Evolutionary conservation across 2,797 vertebrate genomes (phyloP), one percentile per base, ranked within the genome.

Genomic region (Chelmon rostratus): DNA sequence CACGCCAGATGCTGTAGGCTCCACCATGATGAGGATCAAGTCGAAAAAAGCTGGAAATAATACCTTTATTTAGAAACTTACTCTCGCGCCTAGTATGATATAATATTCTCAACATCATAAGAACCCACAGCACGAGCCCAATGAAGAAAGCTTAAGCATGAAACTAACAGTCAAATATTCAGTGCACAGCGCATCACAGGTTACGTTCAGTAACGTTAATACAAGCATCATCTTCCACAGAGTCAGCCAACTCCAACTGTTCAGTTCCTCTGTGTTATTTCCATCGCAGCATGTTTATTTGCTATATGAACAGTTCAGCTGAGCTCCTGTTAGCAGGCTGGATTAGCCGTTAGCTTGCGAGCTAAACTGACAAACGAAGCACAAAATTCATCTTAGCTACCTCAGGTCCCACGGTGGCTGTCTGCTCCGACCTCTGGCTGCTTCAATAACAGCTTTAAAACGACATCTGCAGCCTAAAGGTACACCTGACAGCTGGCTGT

Each of bases 1-100:
- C 68, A 98, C 96, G 3, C 94, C 95, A 0, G 98, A 98, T 28
- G 97, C 97, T 0, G 96, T 96, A 64, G 96, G 94, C 86, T 99
- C 97, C 96, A 95, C 97, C 86, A 81, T 72, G n/a, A 67, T 78
- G 80, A 52, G 12, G 65, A 63, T 54, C 37, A 9, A 35, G 21
- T 13, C 8, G 38, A 1, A 19, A 31, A 37, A 50, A 66, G 5
- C 86, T 90, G 82, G 21, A 53, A 49, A 74, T 3, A 50, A 16
- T 62, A 71, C 25, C 6, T 62, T 21, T 0, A 42, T 35, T 66
- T 15, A 77, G 8, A 78, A 21, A 61, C 4, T 2, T 12, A 16
- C 35, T 19, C 33, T 4, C 19, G 64, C 5, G 5, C 61, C 2
- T 4, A 38, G 11, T 25, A 7, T 35, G 3, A 58, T 16, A 19